Percentiles rank a stretch among this genome's conserved stretches.
Evolutionary conservation across 2,797 vertebrate species (phyloP).

Genomic region (Onychomys arenicola): DNA sequence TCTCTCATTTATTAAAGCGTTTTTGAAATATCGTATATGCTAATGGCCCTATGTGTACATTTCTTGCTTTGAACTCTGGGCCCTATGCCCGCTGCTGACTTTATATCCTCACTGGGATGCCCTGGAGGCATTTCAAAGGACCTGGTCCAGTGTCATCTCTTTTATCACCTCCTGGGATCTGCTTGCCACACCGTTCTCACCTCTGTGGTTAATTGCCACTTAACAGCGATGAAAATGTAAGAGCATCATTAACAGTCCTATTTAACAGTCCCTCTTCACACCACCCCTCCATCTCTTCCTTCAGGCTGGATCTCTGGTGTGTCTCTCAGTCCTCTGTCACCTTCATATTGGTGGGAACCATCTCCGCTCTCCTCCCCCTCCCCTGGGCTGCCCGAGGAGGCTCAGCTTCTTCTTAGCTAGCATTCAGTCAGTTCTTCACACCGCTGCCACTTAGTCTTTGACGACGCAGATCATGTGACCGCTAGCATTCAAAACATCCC

Average conservation of each 20-base stretch:
- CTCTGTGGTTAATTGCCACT: background rate
- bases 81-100: background rate
- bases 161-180: background rate
- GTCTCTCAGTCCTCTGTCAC: background rate
- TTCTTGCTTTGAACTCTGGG: conserved; percentile 11
- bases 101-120: background rate
- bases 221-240: background rate
- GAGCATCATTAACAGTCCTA: background rate
- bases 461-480: background rate
- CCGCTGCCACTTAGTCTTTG: background rate
- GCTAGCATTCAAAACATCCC: background rate
- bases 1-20: background rate
- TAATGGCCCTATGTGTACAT: background rate
- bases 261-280: background rate
- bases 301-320: background rate
- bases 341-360: background rate
- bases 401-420: background rate
- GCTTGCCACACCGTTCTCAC: background rate
- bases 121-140: background rate
- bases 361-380: background rate
- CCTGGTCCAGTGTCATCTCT: background rate
- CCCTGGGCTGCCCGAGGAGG: background rate
- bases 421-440: background rate
- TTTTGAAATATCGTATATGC: background rate
- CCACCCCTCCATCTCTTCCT: background rate